A percentile compares a stretch with the other conserved stretches of the same genome.
These are phyloP conservation scores for Danionella dracula DNA, from an alignment of 2,797 vertebrate genomes.

Conservation along the genomic window DNA sequence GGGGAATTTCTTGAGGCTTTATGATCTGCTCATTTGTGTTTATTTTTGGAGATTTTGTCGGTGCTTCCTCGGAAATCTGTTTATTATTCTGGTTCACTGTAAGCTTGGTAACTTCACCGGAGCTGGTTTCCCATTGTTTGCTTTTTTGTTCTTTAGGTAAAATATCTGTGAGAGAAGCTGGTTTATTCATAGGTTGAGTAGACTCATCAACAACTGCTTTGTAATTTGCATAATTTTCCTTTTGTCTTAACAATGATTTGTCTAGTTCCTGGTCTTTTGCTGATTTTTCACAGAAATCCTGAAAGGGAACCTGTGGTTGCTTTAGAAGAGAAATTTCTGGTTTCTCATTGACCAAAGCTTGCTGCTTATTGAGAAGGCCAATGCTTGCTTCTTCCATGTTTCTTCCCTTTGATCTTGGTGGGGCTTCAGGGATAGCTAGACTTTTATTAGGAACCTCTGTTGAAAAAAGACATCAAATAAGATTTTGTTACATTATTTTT, in stretches of 20 bases:
- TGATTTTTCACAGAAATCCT: neutral
- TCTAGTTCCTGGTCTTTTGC: neutral
- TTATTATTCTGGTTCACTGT: neutral
- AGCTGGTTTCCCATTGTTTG: neutral
- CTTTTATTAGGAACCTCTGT: neutral
- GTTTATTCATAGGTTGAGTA: neutral
- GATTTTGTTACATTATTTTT: neutral
- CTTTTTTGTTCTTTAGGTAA: neutral
- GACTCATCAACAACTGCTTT: neutral
- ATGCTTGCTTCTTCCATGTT: neutral
- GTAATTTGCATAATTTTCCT: neutral
- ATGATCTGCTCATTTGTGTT: neutral
- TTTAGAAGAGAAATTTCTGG: neutral
- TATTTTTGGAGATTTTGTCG: neutral
- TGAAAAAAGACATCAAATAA: neutral
- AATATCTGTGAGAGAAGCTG: neutral
- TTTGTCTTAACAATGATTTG: neutral
- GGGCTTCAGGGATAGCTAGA: constrained; percentile 23
- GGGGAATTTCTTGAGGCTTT: neutral
- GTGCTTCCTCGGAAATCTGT: neutral
- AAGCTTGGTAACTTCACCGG: neutral
- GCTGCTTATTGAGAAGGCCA: neutral
- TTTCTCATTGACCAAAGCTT: neutral
- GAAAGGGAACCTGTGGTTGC: neutral
- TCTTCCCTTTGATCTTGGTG: constrained; percentile 22